phyloP scores from a whole-genome alignment of 2,113 vertebrate genomes.

The Seriola quinqueradiata region DNA sequence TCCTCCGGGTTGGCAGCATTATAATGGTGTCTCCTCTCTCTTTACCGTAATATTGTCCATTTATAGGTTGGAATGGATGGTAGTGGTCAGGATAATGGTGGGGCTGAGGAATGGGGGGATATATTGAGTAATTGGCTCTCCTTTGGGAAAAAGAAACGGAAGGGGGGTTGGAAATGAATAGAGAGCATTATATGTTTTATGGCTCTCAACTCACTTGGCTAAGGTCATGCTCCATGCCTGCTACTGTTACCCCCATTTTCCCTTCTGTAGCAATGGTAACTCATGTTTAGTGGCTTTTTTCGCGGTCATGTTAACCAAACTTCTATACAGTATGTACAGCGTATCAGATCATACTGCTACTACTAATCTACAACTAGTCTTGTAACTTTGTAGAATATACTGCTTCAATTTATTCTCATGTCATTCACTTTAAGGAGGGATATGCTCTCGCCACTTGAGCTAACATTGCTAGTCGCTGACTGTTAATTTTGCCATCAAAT shows the following conservation, averaged over 20 bases:
- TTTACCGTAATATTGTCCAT: conserved; percentile 78
- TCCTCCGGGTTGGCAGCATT: conserved; percentile 69
- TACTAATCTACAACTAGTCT: not conserved
- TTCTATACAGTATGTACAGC: conserved; percentile 26
- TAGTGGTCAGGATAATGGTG: conserved; percentile 75
- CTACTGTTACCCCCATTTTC: conserved; percentile 62
- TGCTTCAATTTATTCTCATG: not conserved
- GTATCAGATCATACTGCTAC: not conserved
- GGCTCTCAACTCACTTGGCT: conserved; percentile 64
- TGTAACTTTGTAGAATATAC: not conserved
- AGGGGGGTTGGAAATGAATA: conserved; percentile 66
- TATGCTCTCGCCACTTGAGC: conserved; percentile 6
- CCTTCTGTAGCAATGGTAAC: conserved; percentile 15
- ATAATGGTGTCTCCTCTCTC: conserved; percentile 71
- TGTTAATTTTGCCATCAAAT: conserved; percentile 47
- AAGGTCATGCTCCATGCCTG: conserved; percentile 58
- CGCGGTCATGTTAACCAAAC: conserved; percentile 35
- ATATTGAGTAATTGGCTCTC: conserved; percentile 68
- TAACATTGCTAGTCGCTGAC: not conserved
- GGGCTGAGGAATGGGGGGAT: conserved; percentile 52
- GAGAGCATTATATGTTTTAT: conserved; percentile 73
- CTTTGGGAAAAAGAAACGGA: conserved; percentile 74
- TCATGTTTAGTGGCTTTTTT: conserved; percentile 54
- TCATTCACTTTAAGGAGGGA: not conserved
- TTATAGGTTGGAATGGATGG: conserved; percentile 76